A percentile compares a stretch with the other conserved stretches of the same genome.
Conservation (phyloP, 2,113 vertebrate genomes). For the Callospermophilus lateralis region DNA sequence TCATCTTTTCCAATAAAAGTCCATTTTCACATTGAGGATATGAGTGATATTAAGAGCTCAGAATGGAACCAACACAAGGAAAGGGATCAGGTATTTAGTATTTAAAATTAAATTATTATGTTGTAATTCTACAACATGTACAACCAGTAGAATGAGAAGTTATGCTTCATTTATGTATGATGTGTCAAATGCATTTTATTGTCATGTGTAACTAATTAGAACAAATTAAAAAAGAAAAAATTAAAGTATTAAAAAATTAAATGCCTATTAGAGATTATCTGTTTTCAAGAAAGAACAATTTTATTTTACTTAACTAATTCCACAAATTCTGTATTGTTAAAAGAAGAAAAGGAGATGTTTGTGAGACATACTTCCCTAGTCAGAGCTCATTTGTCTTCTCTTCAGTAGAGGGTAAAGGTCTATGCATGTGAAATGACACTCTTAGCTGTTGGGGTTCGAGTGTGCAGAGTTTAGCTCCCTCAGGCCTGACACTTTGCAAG, state of each 20-base stretch:
- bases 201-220: too few species aligned
- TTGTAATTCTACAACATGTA: too few species aligned
- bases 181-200: too few species aligned
- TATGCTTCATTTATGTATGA: too few species aligned
- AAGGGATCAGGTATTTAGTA: slow-evolving; percentile 28
- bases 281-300: not conserved
- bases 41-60: slow-evolving; percentile 59
- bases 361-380: slow-evolving; percentile 13
- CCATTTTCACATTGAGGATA: slow-evolving; percentile 30
- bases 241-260: not conserved
- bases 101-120: slow-evolving; percentile 32
- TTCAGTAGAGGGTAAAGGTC: slow-evolving; percentile 1
- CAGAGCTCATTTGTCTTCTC: not conserved
- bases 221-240: too few species aligned
- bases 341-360: slow-evolving; percentile 40
- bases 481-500: too few species aligned
- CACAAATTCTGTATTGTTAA: slow-evolving; percentile 46
- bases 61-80: slow-evolving; percentile 9
- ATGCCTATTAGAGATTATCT: slow-evolving; percentile 6
- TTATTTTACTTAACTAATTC: slow-evolving; percentile 60
- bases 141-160: too few species aligned
- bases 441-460: too few species aligned
- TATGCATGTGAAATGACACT: not conserved
- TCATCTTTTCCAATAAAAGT: not conserved
- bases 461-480: too few species aligned